phyloP scores from a whole-genome alignment of 2,113 vertebrate species.

The Nerophis lumbriciformis region DNA sequence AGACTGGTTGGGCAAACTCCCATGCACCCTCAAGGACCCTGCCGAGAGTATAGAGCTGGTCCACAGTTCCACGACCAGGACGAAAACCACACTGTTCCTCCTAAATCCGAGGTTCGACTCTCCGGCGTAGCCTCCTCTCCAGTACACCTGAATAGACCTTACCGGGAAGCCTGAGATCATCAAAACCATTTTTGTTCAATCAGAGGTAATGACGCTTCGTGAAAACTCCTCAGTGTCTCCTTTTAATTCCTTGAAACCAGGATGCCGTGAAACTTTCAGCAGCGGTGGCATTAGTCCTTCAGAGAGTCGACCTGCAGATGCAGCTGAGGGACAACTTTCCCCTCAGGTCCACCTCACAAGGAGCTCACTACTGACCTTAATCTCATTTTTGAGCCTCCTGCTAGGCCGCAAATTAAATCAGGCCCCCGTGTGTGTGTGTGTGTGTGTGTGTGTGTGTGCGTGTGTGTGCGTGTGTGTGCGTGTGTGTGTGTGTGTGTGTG shows the following conservation, averaged over 20 bases:
- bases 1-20: too few relatives aligned
- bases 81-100: too few relatives aligned
- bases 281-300: slow-evolving; percentile 36
- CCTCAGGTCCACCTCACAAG: slow-evolving; percentile 36
- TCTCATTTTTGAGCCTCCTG: slow-evolving; percentile 52
- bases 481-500: slow-evolving; percentile 25
- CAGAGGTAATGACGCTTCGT: neutral
- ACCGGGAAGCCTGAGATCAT: too few relatives aligned
- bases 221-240: neutral
- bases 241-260: slow-evolving; percentile 10
- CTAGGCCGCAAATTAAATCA: slow-evolving; percentile 54
- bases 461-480: slow-evolving; percentile 21
- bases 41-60: too few relatives aligned
- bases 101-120: too few relatives aligned
- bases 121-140: too few relatives aligned
- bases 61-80: too few relatives aligned
- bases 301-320: slow-evolving; percentile 43
- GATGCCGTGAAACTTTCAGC: slow-evolving; percentile 30
- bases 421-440: slow-evolving; percentile 14
- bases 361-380: slow-evolving; percentile 54
- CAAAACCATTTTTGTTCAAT: too few relatives aligned
- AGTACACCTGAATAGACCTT: too few relatives aligned
- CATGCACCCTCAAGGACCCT: too few relatives aligned
- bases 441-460: neutral
- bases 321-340: slow-evolving; percentile 42